Evolutionary conservation across 2,888 invertebrate genomes (phyloP), one percentile per base, ranked within the genome.

Genomic region (Molanna angustata): DNA sequence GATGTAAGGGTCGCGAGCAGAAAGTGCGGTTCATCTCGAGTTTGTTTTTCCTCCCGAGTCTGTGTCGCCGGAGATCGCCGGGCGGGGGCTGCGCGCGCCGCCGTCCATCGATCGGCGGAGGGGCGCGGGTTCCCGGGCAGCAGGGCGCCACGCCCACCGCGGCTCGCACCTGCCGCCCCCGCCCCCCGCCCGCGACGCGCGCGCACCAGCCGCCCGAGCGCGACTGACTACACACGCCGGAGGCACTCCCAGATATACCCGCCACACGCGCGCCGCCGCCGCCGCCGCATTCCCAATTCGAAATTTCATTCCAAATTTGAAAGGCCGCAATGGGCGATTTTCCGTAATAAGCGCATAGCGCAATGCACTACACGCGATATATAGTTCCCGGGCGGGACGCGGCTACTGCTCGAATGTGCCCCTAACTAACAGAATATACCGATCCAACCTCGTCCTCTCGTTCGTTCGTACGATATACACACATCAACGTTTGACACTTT

Each of bases 21-120:
- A n/a, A n/a, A n/a, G n/a, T n/a, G n/a, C n/a, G n/a, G n/a, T n/a
- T n/a, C n/a, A n/a, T n/a, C n/a, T n/a, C n/a, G n/a, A n/a, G n/a
- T n/a, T n/a, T n/a, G n/a, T n/a, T n/a, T n/a, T n/a, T n/a, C n/a
- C n/a, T n/a, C n/a, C n/a, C n/a, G n/a, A n/a, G n/a, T n/a, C n/a
- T n/a, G n/a, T n/a, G n/a, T n/a, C n/a, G n/a, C n/a, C n/a, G n/a
- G n/a, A n/a, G n/a, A n/a, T n/a, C n/a, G n/a, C n/a, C n/a, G n/a
- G n/a, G n/a, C n/a, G n/a, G n/a, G 22, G 53, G 35, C 27, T 44
- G 69, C 69, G 52, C 57, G 58, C 71, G 70, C 72, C 69, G 66
- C 69, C 71, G 73, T 74, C 76, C 73, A 74, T 73, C 62, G 62
- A 62, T 63, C 63, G 64, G 63, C 64, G 62, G 64, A 62, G 64